Evolutionary conservation across 1,140 invertebrate species (phyloP).

Genomic region (Temnothorax nylanderi): DNA sequence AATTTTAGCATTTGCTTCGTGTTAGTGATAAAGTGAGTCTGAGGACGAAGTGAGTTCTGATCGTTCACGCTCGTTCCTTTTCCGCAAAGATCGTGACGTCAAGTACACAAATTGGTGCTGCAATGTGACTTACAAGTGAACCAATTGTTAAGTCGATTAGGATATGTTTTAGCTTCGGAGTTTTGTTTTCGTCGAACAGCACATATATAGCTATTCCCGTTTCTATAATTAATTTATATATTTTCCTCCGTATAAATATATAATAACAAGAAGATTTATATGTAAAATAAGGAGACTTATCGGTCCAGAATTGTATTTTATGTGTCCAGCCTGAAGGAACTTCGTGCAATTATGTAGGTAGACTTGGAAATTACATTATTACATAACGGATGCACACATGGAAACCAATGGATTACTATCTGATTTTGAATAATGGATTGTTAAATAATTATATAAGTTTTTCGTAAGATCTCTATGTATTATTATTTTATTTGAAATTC

Average conservation of each 20-base stretch:
- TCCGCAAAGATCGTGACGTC: conserved; percentile 1
- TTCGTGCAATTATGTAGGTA: neutral
- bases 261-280: neutral
- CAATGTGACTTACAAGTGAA: conserved; percentile 36
- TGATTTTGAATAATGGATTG: neutral
- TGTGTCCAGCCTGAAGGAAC: neutral
- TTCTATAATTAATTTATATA: neutral
- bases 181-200: neutral
- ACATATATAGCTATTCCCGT: neutral
- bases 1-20: conserved; percentile 49
- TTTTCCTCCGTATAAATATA: neutral
- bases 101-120: neutral
- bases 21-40: conserved; percentile 27
- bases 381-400: neutral
- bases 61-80: neutral
- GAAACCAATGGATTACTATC: neutral
- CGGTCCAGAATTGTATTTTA: neutral
- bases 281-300: neutral
- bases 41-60: neutral
- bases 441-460: neutral
- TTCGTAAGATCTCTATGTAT: neutral
- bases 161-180: neutral
- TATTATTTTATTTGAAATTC: neutral
- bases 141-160: neutral
- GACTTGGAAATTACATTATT: neutral